Percentiles rank a stretch among this genome's conserved stretches.
phyloP scores from a whole-genome alignment of 2,113 vertebrate genomes.

The Aldabrachelys gigantea region DNA sequence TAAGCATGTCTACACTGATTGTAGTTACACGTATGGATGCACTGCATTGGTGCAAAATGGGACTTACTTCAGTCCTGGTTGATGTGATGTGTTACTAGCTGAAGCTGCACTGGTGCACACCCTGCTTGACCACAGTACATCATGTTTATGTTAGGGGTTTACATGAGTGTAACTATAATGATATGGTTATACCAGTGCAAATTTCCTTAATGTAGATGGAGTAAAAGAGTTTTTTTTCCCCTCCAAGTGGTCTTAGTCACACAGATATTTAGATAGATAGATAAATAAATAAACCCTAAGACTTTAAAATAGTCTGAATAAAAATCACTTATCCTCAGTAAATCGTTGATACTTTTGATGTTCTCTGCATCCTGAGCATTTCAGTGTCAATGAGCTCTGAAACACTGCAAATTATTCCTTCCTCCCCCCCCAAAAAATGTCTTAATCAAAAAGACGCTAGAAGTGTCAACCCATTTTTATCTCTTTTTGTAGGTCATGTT shows the following conservation, averaged over 20 bases:
- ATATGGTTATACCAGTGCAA: not conserved
- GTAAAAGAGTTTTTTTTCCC: not conserved
- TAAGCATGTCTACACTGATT: not conserved
- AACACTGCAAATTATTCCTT: not conserved
- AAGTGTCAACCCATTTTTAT: not conserved
- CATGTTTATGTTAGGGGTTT: not conserved
- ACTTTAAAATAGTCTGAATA: constrained; percentile 6
- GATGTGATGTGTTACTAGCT: not conserved
- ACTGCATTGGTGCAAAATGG: not conserved
- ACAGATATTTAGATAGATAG: not conserved
- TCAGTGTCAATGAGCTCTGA: not conserved
- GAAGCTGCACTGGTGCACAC: not conserved
- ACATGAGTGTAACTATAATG: not conserved
- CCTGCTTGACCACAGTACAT: not conserved
- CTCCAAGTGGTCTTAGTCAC: not conserved
- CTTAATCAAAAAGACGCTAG: not conserved
- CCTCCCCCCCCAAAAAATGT: not conserved
- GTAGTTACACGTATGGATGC: not conserved
- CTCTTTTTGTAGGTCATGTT: not conserved
- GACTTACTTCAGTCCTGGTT: not conserved
- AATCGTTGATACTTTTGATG: not conserved
- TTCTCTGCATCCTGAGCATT: not conserved
- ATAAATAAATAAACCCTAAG: not conserved
- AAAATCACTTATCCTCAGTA: not conserved
- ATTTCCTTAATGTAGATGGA: not conserved